Conservation (phyloP, 2,113 vertebrate genomes). For the Prionailurus viverrinus region DNA sequence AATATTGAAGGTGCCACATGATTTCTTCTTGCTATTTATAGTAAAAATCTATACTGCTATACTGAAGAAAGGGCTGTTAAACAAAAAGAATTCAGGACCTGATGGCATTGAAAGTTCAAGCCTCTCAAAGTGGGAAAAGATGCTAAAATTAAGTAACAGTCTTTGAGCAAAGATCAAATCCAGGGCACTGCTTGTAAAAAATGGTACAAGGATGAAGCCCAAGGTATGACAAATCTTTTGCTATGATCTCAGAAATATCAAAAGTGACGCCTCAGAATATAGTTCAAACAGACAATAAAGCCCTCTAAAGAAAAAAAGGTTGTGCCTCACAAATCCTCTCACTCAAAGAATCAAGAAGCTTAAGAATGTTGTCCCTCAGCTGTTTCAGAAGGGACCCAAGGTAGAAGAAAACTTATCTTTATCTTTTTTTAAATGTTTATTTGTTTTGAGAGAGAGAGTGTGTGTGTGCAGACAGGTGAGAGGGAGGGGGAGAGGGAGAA, state of each 20-base stretch:
- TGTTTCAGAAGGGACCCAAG: background rate
- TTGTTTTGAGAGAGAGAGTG: too few relatives aligned
- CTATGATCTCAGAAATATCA: slow-evolving; percentile 15
- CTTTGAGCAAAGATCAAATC: background rate
- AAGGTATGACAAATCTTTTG: background rate
- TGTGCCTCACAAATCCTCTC: background rate
- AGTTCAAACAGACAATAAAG: background rate
- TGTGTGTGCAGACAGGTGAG: too few relatives aligned
- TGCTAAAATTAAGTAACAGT: background rate
- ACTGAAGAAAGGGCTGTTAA: background rate
- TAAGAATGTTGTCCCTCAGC: background rate
- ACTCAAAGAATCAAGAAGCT: background rate
- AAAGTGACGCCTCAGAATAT: background rate
- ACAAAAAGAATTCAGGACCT: background rate
- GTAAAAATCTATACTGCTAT: background rate
- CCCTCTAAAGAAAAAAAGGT: background rate
- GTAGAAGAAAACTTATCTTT: too few relatives aligned
- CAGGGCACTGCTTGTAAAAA: background rate
- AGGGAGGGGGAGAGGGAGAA: too few relatives aligned
- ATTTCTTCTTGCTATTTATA: background rate
- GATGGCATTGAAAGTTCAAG: background rate
- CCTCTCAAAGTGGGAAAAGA: background rate
- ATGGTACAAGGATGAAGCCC: background rate
- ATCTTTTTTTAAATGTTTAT: too few relatives aligned
- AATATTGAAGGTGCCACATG: slow-evolving; percentile 23